Conservation (phyloP, 2,888 invertebrate species). For the Temnothorax unifasciatus region DNA sequence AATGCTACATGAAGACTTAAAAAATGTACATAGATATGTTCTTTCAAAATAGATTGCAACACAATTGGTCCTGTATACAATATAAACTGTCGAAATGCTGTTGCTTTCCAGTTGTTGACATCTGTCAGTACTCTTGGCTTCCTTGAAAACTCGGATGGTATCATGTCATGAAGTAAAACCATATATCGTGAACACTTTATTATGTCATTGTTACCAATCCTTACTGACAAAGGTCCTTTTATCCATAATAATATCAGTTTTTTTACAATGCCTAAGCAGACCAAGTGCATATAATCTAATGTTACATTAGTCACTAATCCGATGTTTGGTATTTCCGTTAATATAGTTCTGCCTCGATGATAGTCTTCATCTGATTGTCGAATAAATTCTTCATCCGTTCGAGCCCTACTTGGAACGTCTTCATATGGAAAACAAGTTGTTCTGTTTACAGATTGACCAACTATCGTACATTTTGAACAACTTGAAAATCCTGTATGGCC, state of each 20-base stretch:
- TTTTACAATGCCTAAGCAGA: neutral
- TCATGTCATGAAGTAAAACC: neutral
- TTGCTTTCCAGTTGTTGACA: neutral
- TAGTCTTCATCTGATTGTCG: conserved; percentile 1
- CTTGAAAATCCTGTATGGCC: neutral
- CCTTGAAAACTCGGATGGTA: neutral
- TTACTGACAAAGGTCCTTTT: neutral
- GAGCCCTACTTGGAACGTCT: neutral
- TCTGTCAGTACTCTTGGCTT: neutral
- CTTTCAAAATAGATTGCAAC: neutral
- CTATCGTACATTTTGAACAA: conserved; percentile 1
- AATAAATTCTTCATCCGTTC: conserved; percentile 1
- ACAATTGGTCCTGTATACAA: conserved; percentile 2
- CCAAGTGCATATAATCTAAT: conserved; percentile 5
- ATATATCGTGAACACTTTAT: neutral
- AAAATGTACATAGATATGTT: neutral
- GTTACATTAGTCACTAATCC: conserved; percentile 11
- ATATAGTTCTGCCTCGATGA: neutral
- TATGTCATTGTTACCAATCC: neutral
- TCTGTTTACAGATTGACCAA: neutral
- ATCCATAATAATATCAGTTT: conserved; percentile 1
- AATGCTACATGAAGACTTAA: neutral
- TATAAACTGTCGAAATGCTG: neutral
- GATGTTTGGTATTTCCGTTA: conserved; percentile 1
- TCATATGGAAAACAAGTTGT: conserved; percentile 1